These are phyloP conservation scores for Periparus ater DNA, from an alignment of 2,797 vertebrate species.

Conservation along the genomic window DNA sequence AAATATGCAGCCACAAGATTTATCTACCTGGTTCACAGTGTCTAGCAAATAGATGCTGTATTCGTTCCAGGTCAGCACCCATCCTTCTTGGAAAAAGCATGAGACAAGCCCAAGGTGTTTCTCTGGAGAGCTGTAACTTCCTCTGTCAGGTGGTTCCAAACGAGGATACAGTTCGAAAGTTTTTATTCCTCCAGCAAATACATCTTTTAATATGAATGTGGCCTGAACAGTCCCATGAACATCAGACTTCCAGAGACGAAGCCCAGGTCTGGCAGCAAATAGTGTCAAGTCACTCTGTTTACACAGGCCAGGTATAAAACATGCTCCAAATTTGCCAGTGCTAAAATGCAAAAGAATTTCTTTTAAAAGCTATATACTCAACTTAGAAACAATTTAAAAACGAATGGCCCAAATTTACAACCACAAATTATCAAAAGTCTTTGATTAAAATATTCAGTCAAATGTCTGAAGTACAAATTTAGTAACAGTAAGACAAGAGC, in stretches of 20 bases:
- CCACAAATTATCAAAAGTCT: background rate
- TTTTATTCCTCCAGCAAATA: conserved; percentile 84
- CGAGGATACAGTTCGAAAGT: conserved; percentile 90
- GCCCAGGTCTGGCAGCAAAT: conserved; percentile 89
- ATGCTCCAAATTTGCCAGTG: conserved; percentile 90
- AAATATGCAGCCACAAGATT: background rate
- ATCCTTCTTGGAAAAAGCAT: conserved; percentile 89
- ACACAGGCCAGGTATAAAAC: conserved; percentile 94
- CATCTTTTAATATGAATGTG: conserved; percentile 86
- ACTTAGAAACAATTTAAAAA: background rate
- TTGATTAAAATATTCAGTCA: background rate
- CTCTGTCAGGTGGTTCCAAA: conserved; percentile 67
- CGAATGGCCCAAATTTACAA: background rate
- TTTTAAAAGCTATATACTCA: background rate
- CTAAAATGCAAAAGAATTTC: conserved; percentile 68
- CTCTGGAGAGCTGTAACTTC: conserved; percentile 80
- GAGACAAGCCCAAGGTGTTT: conserved; percentile 88
- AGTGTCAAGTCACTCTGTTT: conserved; percentile 92
- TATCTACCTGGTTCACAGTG: conserved; percentile 85
- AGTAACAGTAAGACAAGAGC: background rate
- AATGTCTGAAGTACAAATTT: background rate
- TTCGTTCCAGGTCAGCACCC: conserved; percentile 96
- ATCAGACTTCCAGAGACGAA: conserved; percentile 91
- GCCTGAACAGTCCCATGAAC: conserved; percentile 88
- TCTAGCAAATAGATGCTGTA: conserved; percentile 93